Evolutionary conservation across 2,113 vertebrate genomes (phyloP), one percentile per base, ranked within the genome.

Genomic region (Marmota monax): DNA sequence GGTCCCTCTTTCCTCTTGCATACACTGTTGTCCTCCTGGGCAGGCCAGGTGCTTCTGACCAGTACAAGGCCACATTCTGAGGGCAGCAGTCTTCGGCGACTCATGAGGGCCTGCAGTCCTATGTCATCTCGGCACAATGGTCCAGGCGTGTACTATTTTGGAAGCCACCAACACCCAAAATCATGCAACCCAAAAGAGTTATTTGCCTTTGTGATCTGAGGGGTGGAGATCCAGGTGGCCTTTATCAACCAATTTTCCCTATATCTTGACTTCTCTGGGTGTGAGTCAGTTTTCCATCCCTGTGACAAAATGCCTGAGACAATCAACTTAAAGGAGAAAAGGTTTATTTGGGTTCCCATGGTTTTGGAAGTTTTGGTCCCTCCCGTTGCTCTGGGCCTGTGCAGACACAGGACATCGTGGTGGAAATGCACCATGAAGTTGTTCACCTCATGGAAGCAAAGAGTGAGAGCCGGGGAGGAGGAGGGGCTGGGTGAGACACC

Each of bases 11-110:
- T 63, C n/a, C 34, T 72, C 42, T 32, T 17, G 25, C 18, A 27
- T n/a, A 7, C 48, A 53, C 4, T 0, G 34, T 3, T 3, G 2
- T 8, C 32, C 22, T 14, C 67, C 39, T 42, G 27, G 42, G 32
- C 23, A 69, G n/a, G 32, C 48, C 3, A 12, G 42, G 42, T 0
- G 1, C 34, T 76, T 51, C 56, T 14, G 2, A 0, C 18, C 7
- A 17, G 11, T 25, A 7, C 29, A 37, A 1, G 1, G 20, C n/a
- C 69, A 78, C 37, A 1, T 32, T 18, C 16, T 2, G 27, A 67
- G 58, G 58, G 18, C 20, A 25, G n/a, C 16, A 48, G 80, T 78
- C 56, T 51, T 22, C 20, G 51, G 56, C 16, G 12, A 32, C 45
- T 51, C 69, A 4, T 79, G 22, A 51, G 51, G 32, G 25, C 56